These are phyloP conservation scores for Cyclura pinguis DNA, from an alignment of 2,797 vertebrate genomes.

Conservation along the genomic window DNA sequence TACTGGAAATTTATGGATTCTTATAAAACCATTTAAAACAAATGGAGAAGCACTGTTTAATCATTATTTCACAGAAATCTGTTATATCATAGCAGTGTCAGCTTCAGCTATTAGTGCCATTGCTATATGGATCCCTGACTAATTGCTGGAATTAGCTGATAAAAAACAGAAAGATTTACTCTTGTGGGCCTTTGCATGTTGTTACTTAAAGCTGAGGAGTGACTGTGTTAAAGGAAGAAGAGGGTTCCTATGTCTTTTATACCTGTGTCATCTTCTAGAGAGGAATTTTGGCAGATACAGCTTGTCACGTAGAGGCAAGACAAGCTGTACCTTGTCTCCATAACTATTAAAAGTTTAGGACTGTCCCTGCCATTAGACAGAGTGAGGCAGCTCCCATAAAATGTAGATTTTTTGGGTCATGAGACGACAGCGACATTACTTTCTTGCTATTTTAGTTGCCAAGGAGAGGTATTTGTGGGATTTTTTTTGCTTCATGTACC, in stretches of 20 bases:
- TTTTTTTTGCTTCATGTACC: neutral
- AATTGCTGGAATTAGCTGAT: constrained; percentile 65
- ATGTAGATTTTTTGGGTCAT: neutral
- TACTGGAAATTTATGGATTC: constrained; percentile 64
- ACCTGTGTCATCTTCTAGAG: neutral
- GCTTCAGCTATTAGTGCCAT: constrained; percentile 60
- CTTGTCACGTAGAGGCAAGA: neutral
- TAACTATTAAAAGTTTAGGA: neutral
- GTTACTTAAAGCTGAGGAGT: neutral
- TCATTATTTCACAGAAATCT: constrained; percentile 68
- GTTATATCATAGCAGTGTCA: constrained; percentile 63
- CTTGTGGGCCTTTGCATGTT: neutral
- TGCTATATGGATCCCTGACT: constrained; percentile 66
- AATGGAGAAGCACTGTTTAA: constrained; percentile 60
- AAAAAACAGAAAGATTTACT: constrained; percentile 67
- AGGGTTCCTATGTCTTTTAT: neutral
- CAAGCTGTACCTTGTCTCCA: neutral
- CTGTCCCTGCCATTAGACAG: neutral
- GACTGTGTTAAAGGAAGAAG: neutral
- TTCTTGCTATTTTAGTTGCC: neutral
- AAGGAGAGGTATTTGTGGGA: neutral
- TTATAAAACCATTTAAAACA: constrained; percentile 57
- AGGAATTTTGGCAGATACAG: neutral
- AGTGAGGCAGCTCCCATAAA: neutral
- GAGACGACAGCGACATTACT: neutral